Base-by-base conservation (phyloP, 2,888 invertebrate genomes). In the Troglohyphantes excavatus region DNA sequence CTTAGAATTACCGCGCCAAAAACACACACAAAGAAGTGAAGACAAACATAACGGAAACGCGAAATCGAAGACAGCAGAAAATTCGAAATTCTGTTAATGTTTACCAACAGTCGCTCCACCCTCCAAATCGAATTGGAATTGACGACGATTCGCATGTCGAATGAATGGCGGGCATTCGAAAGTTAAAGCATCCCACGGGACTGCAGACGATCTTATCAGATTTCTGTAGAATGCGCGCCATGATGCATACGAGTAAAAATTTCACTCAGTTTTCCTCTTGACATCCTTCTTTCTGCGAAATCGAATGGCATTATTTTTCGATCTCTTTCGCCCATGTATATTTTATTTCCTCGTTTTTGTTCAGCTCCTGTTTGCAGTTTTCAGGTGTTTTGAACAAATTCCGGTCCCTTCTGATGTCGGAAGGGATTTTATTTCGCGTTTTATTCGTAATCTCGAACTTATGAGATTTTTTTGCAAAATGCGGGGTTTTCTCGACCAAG, bases 51-150 rank as follows among this genome's bases (percentile, higher is more conserved):
- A 81, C 26, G 33, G 39, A 53, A 26, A 53, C n/a, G 53, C 23
- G 67, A 81, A 81, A 81, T 67, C 59, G 82, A 61, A 72, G 82
- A 70, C 76, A 27, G 53, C 68, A n/a, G 61, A 78, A 78, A 78
- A 86, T 78, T 78, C 70, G 43, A 21, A 86, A 86, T 72, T 86
- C 86, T 78, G 61, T 78, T 78, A 86, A 86, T 86, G 86, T 86
- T 86, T 78, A 86, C 86, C 86, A 76, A 85, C 85, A 67, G 85
- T 23, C 82, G 61, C 61, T 82, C 82, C n/a, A 33, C 39, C 59
- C 23, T 19, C 82, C 53, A 81, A 82, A 82, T 82, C 82, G 70
- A 82, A 82, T 82, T 82, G 82, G 72, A 82, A 82, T 82, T 53
- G 82, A 72, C 82, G 82, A 72, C 46, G 46, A 68, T 68, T 81